phyloP scores from a whole-genome alignment of 2,113 vertebrate genomes.

The Steatornis caripensis region DNA sequence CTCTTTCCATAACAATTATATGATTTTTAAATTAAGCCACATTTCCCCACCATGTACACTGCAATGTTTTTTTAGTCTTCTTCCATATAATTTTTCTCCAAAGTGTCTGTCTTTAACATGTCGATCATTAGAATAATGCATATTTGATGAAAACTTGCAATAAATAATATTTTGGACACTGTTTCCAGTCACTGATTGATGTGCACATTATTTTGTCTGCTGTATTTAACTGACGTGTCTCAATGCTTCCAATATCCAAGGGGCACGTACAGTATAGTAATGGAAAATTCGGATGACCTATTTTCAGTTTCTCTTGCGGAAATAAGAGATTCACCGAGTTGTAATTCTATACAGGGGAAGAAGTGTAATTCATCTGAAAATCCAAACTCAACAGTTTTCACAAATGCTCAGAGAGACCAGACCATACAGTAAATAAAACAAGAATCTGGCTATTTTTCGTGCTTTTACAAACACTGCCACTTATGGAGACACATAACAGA shows the following conservation, averaged over 20 bases:
- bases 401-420: neutral
- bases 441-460: neutral
- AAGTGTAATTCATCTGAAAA: slow-evolving; percentile 30
- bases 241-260: neutral
- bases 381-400: slow-evolving; percentile 6
- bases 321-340: slow-evolving; percentile 22
- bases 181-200: slow-evolving; percentile 63
- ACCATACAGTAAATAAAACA: neutral
- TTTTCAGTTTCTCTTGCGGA: slow-evolving; percentile 42
- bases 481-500: slow-evolving; percentile 13
- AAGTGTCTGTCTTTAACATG: slow-evolving; percentile 54
- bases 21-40: slow-evolving; percentile 63
- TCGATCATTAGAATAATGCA: slow-evolving; percentile 65
- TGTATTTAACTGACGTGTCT: slow-evolving; percentile 45
- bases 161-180: slow-evolving; percentile 67
- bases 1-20: slow-evolving; percentile 60
- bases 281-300: slow-evolving; percentile 39
- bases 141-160: slow-evolving; percentile 72
- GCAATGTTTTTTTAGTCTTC: slow-evolving; percentile 45
- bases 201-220: slow-evolving; percentile 56
- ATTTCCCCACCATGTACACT: slow-evolving; percentile 34
- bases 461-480: neutral
- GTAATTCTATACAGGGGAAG: neutral
- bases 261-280: neutral
- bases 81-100: slow-evolving; percentile 53